phyloP scores from a whole-genome alignment of 1,140 invertebrate species.

The Pogonomyrmex barbatus region DNA sequence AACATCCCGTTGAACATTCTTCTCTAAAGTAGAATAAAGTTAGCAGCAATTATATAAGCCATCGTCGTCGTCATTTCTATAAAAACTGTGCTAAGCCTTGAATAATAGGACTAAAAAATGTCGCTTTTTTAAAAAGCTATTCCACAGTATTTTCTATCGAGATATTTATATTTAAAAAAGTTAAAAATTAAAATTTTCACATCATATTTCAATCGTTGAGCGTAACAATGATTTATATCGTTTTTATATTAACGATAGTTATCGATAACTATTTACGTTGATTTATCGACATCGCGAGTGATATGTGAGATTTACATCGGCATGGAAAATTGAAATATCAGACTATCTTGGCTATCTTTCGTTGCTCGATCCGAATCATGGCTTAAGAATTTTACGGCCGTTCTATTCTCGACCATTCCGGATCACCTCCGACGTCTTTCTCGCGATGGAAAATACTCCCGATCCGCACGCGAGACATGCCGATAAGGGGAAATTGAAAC shows the following conservation, averaged over 20 bases:
- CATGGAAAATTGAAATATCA: not conserved
- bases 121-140: not conserved
- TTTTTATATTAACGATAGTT: not conserved
- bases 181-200: not conserved
- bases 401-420: not conserved
- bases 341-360: not conserved
- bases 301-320: slow-evolving; percentile 5
- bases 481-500: slow-evolving; percentile 36
- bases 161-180: not conserved
- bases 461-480: slow-evolving; percentile 27
- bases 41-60: not conserved
- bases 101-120: slow-evolving; percentile 6
- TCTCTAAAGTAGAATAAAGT: slow-evolving; percentile 14
- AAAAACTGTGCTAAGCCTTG: not conserved
- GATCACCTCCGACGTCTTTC: not conserved
- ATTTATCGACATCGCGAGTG: slow-evolving; percentile 4
- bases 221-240: slow-evolving; percentile 11
- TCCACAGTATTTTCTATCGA: not conserved
- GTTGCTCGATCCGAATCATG: not conserved
- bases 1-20: not conserved
- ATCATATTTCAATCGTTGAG: not conserved
- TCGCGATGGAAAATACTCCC: slow-evolving; percentile 10
- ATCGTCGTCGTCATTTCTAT: not conserved
- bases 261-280: not conserved
- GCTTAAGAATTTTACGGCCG: not conserved